These are phyloP conservation scores for Deilephila elpenor DNA, from an alignment of 2,888 invertebrate genomes.

Conservation along the genomic window DNA sequence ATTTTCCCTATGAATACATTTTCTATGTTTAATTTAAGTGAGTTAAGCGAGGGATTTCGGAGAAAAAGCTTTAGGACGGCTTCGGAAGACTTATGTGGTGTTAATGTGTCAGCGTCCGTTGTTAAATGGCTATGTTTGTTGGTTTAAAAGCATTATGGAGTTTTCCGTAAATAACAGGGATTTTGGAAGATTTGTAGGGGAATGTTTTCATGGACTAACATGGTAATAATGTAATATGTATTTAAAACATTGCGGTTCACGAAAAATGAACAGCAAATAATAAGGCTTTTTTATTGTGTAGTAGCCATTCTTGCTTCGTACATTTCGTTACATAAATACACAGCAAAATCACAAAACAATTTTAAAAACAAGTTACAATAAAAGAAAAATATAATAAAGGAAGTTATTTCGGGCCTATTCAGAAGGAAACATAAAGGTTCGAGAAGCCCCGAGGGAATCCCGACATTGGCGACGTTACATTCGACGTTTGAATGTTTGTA, in stretches of 20 bases:
- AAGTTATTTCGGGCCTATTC: constrained; percentile 14
- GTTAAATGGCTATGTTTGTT: neutral
- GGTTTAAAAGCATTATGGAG: neutral
- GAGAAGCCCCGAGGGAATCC: neutral
- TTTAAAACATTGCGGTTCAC: too few relatives aligned
- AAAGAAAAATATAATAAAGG: neutral
- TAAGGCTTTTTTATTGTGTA: too few relatives aligned
- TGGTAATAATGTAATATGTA: neutral
- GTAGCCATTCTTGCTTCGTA: too few relatives aligned
- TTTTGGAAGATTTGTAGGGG: neutral
- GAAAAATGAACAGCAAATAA: too few relatives aligned
- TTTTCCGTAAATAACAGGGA: neutral
- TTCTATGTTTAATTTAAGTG: neutral
- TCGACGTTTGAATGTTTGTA: too few relatives aligned
- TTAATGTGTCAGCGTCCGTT: neutral
- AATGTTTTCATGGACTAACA: neutral
- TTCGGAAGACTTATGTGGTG: constrained; percentile 1
- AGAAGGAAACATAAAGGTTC: neutral
- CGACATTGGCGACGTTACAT: neutral
- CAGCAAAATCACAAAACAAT: neutral
- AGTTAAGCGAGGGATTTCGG: neutral
- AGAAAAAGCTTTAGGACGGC: neutral
- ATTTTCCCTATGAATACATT: neutral
- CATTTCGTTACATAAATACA: neutral
- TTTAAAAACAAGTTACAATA: neutral